A percentile compares a stretch with the other conserved stretches of the same genome.
phyloP scores from a whole-genome alignment of 2,888 invertebrate genomes.

The Diarsia dahlii region DNA sequence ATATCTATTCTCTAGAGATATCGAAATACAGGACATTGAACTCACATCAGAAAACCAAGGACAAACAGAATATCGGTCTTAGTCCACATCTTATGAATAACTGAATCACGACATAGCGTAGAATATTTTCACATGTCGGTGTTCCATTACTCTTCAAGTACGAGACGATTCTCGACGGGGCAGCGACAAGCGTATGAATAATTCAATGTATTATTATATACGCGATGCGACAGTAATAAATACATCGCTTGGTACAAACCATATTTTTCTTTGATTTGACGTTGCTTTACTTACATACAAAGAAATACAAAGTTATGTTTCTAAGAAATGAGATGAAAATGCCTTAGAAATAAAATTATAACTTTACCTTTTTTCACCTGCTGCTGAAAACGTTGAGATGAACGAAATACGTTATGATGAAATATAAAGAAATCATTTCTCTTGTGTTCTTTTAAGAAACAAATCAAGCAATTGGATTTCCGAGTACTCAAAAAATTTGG shows the following conservation, averaged over 20 bases:
- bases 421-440: not conserved
- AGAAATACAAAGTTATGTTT: conserved; percentile 7
- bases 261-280: conserved; percentile 54
- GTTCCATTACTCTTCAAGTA: conserved; percentile 57
- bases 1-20: not conserved
- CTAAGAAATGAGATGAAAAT: not conserved
- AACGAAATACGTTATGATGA: not conserved
- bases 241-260: conserved; percentile 45
- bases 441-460: not conserved
- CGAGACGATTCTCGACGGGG: conserved; percentile 39
- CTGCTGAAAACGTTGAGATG: not conserved
- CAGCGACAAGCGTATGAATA: conserved; percentile 69
- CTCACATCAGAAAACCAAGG: conserved; percentile 29
- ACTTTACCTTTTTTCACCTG: not conserved
- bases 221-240: conserved; percentile 70
- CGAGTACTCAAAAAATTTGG: not conserved
- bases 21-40: conserved; percentile 2
- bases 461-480: not conserved
- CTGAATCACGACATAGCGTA: conserved; percentile 30
- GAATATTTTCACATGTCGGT: conserved; percentile 42
- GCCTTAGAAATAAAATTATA: too few species aligned
- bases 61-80: conserved; percentile 10
- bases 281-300: conserved; percentile 31
- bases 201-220: conserved; percentile 70
- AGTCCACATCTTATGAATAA: conserved; percentile 30